A percentile compares a stretch with the other conserved stretches of the same genome.
These are phyloP conservation scores for Lepidurus packardi DNA, from an alignment of 1,140 invertebrate species.

Conservation along the genomic window DNA sequence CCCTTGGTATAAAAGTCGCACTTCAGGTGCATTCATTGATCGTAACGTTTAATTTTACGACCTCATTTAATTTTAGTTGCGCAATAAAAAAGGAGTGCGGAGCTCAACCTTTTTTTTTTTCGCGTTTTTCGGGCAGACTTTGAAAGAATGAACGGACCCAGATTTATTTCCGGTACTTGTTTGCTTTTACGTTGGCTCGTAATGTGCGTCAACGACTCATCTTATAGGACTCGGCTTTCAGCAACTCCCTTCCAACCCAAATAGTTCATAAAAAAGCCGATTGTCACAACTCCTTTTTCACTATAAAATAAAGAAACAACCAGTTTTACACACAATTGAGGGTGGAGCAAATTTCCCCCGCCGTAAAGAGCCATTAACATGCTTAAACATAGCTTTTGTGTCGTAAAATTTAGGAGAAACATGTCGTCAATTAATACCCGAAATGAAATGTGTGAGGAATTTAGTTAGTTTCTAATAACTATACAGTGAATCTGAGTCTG, in stretches of 20 bases:
- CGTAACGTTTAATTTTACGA: constrained; percentile 12
- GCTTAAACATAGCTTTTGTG: too few species aligned
- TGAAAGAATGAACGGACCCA: neutral
- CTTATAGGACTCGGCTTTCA: neutral
- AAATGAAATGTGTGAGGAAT: too few species aligned
- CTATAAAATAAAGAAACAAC: too few species aligned
- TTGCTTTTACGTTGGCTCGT: constrained; percentile 14
- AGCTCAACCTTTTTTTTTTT: neutral
- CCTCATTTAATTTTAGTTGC: constrained; percentile 13
- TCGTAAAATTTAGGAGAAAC: too few species aligned
- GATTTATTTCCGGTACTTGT: constrained; percentile 22
- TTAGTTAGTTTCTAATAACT: too few species aligned
- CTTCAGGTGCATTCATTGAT: constrained; percentile 21
- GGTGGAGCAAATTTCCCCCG: too few species aligned
- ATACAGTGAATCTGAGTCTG: too few species aligned
- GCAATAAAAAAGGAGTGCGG: neutral
- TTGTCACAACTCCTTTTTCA: neutral
- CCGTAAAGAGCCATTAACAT: too few species aligned
- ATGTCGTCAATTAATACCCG: too few species aligned
- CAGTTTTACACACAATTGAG: too few species aligned
- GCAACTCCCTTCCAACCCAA: neutral
- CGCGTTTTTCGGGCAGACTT: neutral
- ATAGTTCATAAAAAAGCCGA: neutral
- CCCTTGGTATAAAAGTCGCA: constrained; percentile 6
- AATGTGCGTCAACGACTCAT: constrained; percentile 21